phyloP scores from a whole-genome alignment of 2,797 vertebrate genomes.

The Pipistrellus pipistrellus region DNA sequence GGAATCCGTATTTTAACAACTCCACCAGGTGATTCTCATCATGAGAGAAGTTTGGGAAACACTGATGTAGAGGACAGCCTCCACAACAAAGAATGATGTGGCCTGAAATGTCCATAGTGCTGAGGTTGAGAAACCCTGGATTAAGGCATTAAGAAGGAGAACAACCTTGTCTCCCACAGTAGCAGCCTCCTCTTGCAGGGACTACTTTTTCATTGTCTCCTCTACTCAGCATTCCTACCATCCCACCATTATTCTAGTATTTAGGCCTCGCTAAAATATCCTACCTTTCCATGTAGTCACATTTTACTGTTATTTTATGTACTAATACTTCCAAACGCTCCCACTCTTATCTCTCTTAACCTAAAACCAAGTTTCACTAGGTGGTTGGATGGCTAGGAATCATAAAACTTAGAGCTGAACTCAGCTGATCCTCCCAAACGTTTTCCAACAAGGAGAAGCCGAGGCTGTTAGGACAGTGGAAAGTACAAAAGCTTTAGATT shows the following conservation, averaged over 20 bases:
- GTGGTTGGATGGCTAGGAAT: neutral
- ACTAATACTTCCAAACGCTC: neutral
- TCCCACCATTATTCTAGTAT: neutral
- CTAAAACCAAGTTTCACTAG: constrained; percentile 2
- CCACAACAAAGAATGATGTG: neutral
- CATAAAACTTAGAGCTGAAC: neutral
- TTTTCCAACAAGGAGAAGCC: neutral
- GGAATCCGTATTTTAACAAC: too few species aligned
- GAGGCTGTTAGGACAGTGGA: neutral
- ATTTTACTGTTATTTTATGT: neutral
- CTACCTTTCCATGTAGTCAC: neutral
- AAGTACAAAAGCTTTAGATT: neutral
- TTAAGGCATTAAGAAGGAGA: neutral
- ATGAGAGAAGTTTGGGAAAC: too few species aligned
- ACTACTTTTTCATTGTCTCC: neutral
- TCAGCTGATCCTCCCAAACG: neutral
- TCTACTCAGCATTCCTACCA: neutral
- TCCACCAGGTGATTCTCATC: too few species aligned
- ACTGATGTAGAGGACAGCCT: neutral
- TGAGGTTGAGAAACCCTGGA: neutral
- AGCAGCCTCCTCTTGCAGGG: neutral
- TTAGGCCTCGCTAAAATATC: neutral
- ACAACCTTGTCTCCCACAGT: neutral
- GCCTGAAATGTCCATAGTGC: neutral
- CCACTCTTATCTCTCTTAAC: neutral